Percentiles rank a stretch among this genome's conserved stretches.
Conservation (phyloP, 2,113 vertebrate species). For the rabbit (Oryctolagus cuniculus) region DNA sequence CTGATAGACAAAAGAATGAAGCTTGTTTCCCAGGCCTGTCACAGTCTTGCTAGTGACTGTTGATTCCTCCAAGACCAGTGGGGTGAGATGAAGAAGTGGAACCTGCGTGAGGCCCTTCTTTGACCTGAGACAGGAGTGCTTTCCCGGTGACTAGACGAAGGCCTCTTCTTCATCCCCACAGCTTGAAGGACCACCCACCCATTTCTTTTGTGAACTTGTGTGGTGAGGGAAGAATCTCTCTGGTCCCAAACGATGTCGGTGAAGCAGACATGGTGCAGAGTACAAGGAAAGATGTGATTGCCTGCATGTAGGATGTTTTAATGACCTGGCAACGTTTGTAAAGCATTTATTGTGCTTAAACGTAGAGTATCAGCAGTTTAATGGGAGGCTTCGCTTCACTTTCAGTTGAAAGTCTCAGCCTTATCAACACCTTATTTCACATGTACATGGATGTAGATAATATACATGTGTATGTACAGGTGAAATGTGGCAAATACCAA, state of each 20-base stretch:
- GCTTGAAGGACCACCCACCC: background rate
- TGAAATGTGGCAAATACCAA: constrained; percentile 4
- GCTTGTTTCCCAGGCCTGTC: background rate
- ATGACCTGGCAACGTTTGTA: background rate
- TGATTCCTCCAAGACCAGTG: background rate
- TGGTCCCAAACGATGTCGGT: background rate
- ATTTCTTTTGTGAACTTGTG: constrained; percentile 13
- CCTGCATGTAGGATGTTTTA: background rate
- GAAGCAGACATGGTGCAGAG: background rate
- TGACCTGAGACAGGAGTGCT: background rate
- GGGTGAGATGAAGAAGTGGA: background rate
- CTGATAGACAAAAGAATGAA: background rate
- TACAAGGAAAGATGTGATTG: background rate
- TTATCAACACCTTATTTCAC: background rate
- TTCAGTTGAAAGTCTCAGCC: background rate
- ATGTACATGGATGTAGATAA: background rate
- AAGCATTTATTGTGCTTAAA: constrained; percentile 16
- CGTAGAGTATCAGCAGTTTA: background rate
- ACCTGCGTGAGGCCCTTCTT: background rate
- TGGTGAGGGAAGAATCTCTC: background rate
- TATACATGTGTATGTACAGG: background rate
- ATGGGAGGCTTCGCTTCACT: background rate
- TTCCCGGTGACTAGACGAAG: background rate
- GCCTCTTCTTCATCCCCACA: background rate
- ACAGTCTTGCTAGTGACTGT: background rate